Evolutionary conservation across 2,888 invertebrate genomes (phyloP).

Genomic region (Stenchaetothrips biformis): DNA sequence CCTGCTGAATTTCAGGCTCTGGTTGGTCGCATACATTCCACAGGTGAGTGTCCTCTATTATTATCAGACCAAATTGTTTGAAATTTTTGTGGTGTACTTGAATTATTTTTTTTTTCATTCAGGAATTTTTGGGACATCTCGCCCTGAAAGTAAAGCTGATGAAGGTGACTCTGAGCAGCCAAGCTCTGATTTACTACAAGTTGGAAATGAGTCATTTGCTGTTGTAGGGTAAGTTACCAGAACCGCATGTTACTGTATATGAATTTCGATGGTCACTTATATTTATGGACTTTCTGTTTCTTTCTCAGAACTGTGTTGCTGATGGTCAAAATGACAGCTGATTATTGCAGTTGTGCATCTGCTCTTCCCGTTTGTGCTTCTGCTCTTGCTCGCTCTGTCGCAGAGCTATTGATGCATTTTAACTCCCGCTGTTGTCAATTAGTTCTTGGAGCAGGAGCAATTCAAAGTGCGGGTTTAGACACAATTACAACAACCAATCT

Average conservation of each 20-base stretch:
- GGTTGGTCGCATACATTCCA: slow-evolving; percentile 61
- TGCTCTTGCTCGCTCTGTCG: slow-evolving; percentile 74
- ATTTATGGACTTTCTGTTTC: slow-evolving; percentile 20
- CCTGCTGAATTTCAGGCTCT: slow-evolving; percentile 83
- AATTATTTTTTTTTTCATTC: background rate
- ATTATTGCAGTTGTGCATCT: slow-evolving; percentile 69
- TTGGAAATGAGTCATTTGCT: slow-evolving; percentile 67
- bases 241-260: background rate
- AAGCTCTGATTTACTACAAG: slow-evolving; percentile 46
- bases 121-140: slow-evolving; percentile 39
- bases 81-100: background rate
- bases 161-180: slow-evolving; percentile 35
- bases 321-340: slow-evolving; percentile 82
- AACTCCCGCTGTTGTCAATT: slow-evolving; percentile 88
- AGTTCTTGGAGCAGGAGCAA: slow-evolving; percentile 92
- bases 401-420: slow-evolving; percentile 83
- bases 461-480: slow-evolving; percentile 88
- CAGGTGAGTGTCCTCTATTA: slow-evolving; percentile 41
- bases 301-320: slow-evolving; percentile 66
- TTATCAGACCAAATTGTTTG: background rate
- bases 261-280: background rate
- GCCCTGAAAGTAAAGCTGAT: slow-evolving; percentile 35
- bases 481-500: slow-evolving; percentile 93
- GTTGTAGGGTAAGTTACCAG: slow-evolving; percentile 55
- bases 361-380: slow-evolving; percentile 54